Base-by-base conservation (phyloP, 1,140 invertebrate genomes). In the Pemphigus obesinymphae region DNA sequence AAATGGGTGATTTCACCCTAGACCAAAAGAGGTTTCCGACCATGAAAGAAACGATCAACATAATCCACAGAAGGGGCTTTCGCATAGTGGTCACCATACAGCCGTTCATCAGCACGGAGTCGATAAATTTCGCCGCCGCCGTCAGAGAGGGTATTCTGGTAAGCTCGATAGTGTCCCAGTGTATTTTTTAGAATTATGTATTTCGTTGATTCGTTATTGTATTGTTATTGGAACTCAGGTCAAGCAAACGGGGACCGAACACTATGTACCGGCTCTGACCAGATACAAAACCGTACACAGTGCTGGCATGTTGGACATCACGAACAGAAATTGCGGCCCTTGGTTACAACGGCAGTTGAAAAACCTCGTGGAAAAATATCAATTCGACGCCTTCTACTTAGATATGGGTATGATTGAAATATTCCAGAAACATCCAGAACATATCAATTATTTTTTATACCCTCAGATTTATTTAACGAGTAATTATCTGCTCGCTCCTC, bases 371-470 rank as follows among this genome's bases (percentile, higher is more conserved):
- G 89, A 90, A 2, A 90, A 91, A 45, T 95, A 94, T 83, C 90
- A 93, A 40, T 93, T 99, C 10, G 93, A 96, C 85, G 93, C 95
- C 0, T 97, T 97, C 86, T 97, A 94, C 84, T 90, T 98, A 63
- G 96, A 98, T 85, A 89, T 96, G 34, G 96, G 85, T 86, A 82
- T 75, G 7, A n/a, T n/a, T 45, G 5, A 45, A 45, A 45, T 11
- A 45, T n/a, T n/a, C n/a, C n/a, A n/a, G n/a, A n/a, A n/a, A n/a
- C n/a, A n/a, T n/a, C n/a, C n/a, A n/a, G n/a, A n/a, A n/a, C n/a
- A n/a, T n/a, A n/a, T n/a, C n/a, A n/a, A n/a, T n/a, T n/a, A n/a
- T n/a, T n/a, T n/a, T n/a, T n/a, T n/a, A n/a, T n/a, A n/a, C n/a
- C n/a, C n/a, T n/a, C n/a, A n/a, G n/a, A n/a, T n/a, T n/a, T n/a